Conservation (phyloP, 2,113 vertebrate genomes). For the Glaucidium brasilianum region DNA sequence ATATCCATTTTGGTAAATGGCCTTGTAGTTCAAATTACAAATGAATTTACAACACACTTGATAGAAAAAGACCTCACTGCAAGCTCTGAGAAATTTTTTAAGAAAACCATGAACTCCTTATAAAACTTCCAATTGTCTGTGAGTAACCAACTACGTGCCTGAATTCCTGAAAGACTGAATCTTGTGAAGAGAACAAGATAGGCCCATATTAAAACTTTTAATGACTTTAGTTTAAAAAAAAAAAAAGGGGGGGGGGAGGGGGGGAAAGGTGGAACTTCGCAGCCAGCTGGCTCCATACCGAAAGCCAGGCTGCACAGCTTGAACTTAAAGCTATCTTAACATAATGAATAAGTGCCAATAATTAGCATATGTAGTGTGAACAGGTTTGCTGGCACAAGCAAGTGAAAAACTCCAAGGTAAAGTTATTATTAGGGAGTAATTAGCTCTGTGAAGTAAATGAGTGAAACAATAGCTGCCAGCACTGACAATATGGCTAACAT, state of each 20-base stretch:
- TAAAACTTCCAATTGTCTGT: slow-evolving; percentile 59
- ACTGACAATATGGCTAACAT: slow-evolving; percentile 99
- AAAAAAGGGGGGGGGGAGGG: too few relatives aligned
- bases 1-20: not conserved
- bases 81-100: slow-evolving; percentile 16
- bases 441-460: slow-evolving; percentile 99
- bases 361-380: slow-evolving; percentile 99
- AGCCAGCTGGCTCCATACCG: slow-evolving; percentile 87
- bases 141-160: slow-evolving; percentile 49
- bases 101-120: slow-evolving; percentile 51
- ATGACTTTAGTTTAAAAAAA: slow-evolving; percentile 75
- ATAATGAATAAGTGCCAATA: slow-evolving; percentile 99
- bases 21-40: not conserved
- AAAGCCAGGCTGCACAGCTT: slow-evolving; percentile 98
- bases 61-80: not conserved
- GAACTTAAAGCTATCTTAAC: slow-evolving; percentile 99
- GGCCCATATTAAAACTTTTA: slow-evolving; percentile 84
- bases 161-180: slow-evolving; percentile 71
- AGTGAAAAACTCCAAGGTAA: slow-evolving; percentile 99
- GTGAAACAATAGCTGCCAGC: slow-evolving; percentile 99
- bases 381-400: slow-evolving; percentile 98
- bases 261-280: slow-evolving; percentile 95
- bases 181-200: slow-evolving; percentile 78
- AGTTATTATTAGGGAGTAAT: slow-evolving; percentile 99
- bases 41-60: slow-evolving; percentile 21